Evolutionary conservation across 37 sponge, comb jelly and placozoan genomes (phyloP), one percentile per base, ranked within the genome.

Genomic region (Mnemiopsis leidyi): DNA sequence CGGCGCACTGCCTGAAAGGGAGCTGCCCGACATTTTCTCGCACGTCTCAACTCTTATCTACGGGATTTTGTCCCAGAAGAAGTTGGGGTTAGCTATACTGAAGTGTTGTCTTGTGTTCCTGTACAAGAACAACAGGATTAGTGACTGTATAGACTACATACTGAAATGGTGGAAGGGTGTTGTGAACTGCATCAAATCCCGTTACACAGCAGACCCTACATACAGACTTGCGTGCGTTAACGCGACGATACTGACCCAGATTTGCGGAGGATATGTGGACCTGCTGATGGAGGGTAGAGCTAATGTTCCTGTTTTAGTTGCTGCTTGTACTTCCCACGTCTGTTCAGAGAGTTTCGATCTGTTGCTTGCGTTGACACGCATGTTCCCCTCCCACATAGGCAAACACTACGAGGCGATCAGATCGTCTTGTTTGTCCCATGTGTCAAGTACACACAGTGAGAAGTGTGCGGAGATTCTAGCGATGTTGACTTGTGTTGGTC

Each of bases 121-220:
- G 24, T 61, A 85, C 30, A 0, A 38, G 21, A 38, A 21, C 0
- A 85, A 85, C 29, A 85, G 30, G 25, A 39, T 85, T 23, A n/a
- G 61, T 21, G 20, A 85, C 1, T 23, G 39, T 21, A 40, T 85
- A 39, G 90, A 85, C 7, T 18, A 36, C 26, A 0, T 85, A 13
- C 21, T 85, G 29, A 85, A 85, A 40, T 85, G 90, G 90, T 85
- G 90, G 90, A 85, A 40, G 23, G 90, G 38, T n/a, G 90, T 40
- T 16, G 90, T 85, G 28, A 40, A 40, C n/a, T 85, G 90, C 61
- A 38, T 85, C 29, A 85, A 85, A 39, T 85, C 90, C 1, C 32
- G 90, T 28, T 85, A 39, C 35, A 40, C 61, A 23, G 36, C 90
- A 0, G 90, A 85, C 29, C 24, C 38, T 26, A 85, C 90, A 38